Conservation (phyloP, 1,140 invertebrate genomes). For the Pemphigus obesinymphae region DNA sequence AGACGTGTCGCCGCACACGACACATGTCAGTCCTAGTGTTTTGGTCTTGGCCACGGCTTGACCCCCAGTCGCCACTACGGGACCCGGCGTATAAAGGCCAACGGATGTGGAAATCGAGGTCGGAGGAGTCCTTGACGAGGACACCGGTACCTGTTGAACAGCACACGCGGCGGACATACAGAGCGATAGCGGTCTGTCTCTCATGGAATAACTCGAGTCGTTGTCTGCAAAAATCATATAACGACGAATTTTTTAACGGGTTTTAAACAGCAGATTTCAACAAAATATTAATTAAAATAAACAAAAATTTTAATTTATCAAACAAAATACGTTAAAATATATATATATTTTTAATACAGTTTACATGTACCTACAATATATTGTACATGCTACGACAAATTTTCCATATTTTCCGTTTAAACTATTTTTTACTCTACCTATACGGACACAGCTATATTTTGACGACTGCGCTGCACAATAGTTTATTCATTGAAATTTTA, state of each 20-base stretch:
- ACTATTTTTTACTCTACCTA: no score
- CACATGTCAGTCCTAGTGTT: conserved; percentile 70
- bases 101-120: not conserved
- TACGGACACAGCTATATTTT: no score
- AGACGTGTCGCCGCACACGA: conserved; percentile 94
- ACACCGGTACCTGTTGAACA: conserved; percentile 46
- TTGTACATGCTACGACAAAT: no score
- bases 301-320: no score
- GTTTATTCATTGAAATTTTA: no score
- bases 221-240: not conserved
- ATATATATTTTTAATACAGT: no score
- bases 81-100: not conserved
- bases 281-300: no score
- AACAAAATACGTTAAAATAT: no score
- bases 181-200: conserved; percentile 31
- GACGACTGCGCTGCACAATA: no score
- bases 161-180: conserved; percentile 38
- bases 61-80: not conserved
- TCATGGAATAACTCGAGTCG: conserved; percentile 3
- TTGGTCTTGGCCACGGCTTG: conserved; percentile 45
- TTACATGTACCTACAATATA: no score
- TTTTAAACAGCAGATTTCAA: no score
- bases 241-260: not conserved
- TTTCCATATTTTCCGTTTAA: no score
- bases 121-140: conserved; percentile 46